Evolutionary conservation across 2,797 vertebrate genomes (phyloP), one percentile per base, ranked within the genome.

Genomic region (Muraenolepis orangiensis): DNA sequence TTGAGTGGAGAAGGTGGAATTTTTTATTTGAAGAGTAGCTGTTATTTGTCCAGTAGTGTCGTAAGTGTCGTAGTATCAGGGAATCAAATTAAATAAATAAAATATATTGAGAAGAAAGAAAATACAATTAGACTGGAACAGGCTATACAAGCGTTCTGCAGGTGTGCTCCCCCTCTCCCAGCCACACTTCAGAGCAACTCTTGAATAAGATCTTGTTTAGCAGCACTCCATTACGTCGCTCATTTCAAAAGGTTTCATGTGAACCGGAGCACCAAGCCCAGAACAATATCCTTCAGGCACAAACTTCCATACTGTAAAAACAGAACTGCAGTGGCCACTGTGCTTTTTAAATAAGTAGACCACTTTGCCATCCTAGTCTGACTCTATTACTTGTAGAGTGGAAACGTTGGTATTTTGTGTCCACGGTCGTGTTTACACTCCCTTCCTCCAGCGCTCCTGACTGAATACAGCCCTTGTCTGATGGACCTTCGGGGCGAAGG

Each of bases 381-480:
- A 18, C 11, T 36, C 10, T 20, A 34, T 34, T 69, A 69, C 57
- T 61, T 26, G 57, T 4, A 11, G 57, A 64, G 57, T 26, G 57
- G 12, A 64, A 64, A 3, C 57, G n/a, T 64, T 64, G 57, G 57
- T 64, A 64, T 64, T 64, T 64, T 4, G 57, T 6, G 13, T 64
- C 57, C 10, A 7, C 57, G 1, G 57, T 23, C 57, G 57, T 67
- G 66, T 69, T 30, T 57, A 61, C 32, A 32, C 72, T 42, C 70
- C 26, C 12, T 29, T 68, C 72, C 78, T 75, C 72, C 78, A 40
- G 20, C 71, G 70, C 68, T 23, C 31, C 3, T 28, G 71, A 30
- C 70, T 83, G 75, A 89, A 89, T 86, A 84, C 74, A 75, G 74
- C 83, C 83, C 77, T 91, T 90, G 90, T 93, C 78, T 75, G 61